Conservation (phyloP, 2,113 vertebrate genomes). For the Podocnemis expansa region DNA sequence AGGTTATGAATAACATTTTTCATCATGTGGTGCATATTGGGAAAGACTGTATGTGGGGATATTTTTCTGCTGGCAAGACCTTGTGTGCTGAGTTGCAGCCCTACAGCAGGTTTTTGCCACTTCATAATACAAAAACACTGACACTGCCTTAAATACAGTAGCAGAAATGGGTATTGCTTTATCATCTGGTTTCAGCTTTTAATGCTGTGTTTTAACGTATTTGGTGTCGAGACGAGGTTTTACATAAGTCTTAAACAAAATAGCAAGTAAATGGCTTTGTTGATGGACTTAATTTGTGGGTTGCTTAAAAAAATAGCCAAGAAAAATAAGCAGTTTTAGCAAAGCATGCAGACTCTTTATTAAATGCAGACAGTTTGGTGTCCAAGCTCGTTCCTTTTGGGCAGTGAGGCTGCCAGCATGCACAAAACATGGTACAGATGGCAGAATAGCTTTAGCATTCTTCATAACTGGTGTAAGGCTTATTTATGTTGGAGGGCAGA, state of each 20-base stretch:
- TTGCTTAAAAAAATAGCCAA: constrained; percentile 33
- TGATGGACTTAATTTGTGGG: constrained; percentile 48
- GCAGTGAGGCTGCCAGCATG: neutral
- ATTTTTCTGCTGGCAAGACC: neutral
- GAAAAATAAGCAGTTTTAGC: constrained; percentile 53
- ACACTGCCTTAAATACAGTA: neutral
- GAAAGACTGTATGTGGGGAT: neutral
- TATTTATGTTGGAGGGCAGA: constrained; percentile 10
- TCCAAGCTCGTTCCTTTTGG: constrained; percentile 6
- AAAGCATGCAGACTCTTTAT: constrained; percentile 28
- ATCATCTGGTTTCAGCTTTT: constrained; percentile 41
- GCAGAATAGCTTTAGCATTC: constrained; percentile 16
- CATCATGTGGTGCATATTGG: neutral
- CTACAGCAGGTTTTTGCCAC: neutral
- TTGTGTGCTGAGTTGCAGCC: neutral
- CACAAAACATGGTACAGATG: neutral
- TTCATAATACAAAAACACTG: neutral
- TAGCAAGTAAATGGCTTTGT: constrained; percentile 51
- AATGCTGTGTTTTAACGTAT: constrained; percentile 33
- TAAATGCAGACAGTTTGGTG: constrained; percentile 52
- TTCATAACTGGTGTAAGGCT: neutral
- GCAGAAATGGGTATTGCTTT: neutral
- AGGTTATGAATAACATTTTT: neutral
- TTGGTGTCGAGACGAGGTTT: constrained; percentile 61
- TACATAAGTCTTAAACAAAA: constrained; percentile 61